Evolutionary conservation across 1,140 invertebrate species (phyloP), one percentile per base, ranked within the genome.

Genomic region (Drosophila leontia): DNA sequence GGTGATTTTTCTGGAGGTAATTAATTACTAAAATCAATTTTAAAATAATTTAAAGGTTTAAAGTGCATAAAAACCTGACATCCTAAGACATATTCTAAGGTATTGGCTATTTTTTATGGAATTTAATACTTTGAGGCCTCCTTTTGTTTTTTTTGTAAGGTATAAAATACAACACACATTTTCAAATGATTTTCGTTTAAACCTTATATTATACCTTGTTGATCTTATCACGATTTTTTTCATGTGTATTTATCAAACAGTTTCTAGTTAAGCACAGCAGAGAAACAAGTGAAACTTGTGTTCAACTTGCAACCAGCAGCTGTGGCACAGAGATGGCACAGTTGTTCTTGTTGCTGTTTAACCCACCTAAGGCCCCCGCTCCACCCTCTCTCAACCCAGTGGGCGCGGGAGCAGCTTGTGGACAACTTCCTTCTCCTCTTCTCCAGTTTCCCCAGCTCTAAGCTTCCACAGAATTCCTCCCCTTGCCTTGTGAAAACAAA

Each of bases 251-350:
- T 42, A 59, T 26, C 53, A 72, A 39, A 32, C 44, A 58, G 44
- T 37, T 59, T 72, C 60, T 58, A 62, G 56, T 75, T 32, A 75
- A 55, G 17, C 44, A 37, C n/a, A 39, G 17, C 26, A 44, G n/a
- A 6, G 56, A 70, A 51, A 77, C 45, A 75, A 82, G 75, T 83
- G 80, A 82, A 78, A 74, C 80, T 74, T 58, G 68, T 72, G 53
- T 71, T 50, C 42, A 59, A 79, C 62, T 84, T 70, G 76, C 76
- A 70, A 59, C 59, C 47, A 47, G 69, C 77, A 78, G 76, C 76
- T 79, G 76, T 79, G 76, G 35, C 67, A 78, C 51, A 37, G 2
- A 37, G 51, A 23, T 19, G 17, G 0, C 17, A 19, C 29, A 35
- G 50, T 53, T 55, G 19, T 23, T 23, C 23, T 48, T 34, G 63